phyloP scores from a whole-genome alignment of 2,113 vertebrate species.

The Mormyrus iriodes region DNA sequence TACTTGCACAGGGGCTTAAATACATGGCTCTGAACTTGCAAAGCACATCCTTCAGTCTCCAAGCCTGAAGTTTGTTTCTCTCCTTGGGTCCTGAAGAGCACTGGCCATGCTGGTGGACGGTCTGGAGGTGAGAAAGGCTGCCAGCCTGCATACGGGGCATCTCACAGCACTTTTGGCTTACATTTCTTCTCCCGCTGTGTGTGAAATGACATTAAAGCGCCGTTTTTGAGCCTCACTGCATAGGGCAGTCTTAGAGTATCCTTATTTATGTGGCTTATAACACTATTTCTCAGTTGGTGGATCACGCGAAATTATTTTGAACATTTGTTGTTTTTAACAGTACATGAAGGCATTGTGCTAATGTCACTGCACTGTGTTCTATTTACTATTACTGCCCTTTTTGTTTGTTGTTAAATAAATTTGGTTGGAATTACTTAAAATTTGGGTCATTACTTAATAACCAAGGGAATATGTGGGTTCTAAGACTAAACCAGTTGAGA shows the following conservation, averaged over 20 bases:
- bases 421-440: background rate
- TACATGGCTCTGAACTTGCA: background rate
- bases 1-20: background rate
- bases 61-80: background rate
- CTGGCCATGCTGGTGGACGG: background rate
- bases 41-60: background rate
- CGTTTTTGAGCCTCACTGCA: background rate
- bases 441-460: background rate
- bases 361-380: background rate
- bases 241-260: background rate
- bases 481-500: background rate
- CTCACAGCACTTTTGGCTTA: background rate
- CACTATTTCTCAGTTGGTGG: background rate
- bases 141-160: background rate
- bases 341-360: background rate
- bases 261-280: background rate
- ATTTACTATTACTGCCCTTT: background rate
- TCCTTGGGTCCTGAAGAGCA: background rate
- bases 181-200: background rate
- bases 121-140: conserved; percentile 4
- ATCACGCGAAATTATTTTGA: background rate
- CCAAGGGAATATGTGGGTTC: background rate
- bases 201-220: background rate
- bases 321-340: background rate
- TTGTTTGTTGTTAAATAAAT: background rate